phyloP scores from a whole-genome alignment of 1,140 invertebrate species.

The Bombus superbus region DNA sequence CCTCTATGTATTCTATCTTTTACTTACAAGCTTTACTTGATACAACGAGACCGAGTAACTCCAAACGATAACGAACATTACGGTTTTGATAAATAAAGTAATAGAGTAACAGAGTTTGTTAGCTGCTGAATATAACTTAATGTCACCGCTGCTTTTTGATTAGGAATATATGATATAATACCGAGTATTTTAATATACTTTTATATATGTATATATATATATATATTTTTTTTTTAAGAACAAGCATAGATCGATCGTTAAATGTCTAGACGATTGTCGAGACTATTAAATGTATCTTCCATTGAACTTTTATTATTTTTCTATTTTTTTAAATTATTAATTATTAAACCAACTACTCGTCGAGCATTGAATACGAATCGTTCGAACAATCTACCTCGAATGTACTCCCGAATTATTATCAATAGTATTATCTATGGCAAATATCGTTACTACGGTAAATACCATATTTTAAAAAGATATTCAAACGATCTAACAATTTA shows the following conservation, averaged over 20 bases:
- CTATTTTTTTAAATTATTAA: neutral
- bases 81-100: neutral
- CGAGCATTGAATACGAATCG: conserved; percentile 42
- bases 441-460: no score
- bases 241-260: conserved; percentile 37
- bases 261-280: conserved; percentile 25
- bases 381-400: neutral
- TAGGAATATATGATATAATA: conserved; percentile 20
- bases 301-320: neutral
- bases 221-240: neutral
- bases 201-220: neutral
- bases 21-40: conserved; percentile 46
- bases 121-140: conserved; percentile 28
- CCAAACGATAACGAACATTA: conserved; percentile 22
- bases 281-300: conserved; percentile 13
- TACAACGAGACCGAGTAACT: conserved; percentile 3
- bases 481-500: neutral
- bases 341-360: conserved; percentile 9
- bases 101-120: conserved; percentile 23
- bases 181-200: neutral
- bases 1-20: conserved; percentile 21
- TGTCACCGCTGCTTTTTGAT: conserved; percentile 14
- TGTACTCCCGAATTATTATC: neutral
- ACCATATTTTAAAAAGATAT: neutral
- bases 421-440: no score